These are phyloP conservation scores for Euglossa dilemma DNA, from an alignment of 1,140 invertebrate species.

Conservation along the genomic window DNA sequence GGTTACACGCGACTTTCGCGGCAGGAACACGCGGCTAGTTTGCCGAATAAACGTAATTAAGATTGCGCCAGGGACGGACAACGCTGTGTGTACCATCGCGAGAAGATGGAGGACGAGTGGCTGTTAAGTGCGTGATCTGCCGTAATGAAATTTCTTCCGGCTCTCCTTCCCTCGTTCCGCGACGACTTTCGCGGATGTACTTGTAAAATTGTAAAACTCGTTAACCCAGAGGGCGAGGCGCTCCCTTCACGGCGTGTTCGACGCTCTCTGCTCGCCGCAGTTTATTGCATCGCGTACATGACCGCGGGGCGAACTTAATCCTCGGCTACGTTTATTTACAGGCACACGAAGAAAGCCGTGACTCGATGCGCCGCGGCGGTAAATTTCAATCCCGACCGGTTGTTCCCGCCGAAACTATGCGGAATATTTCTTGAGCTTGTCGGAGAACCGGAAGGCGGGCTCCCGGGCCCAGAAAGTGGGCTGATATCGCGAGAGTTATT, in stretches of 20 bases:
- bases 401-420: background rate
- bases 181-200: slow-evolving; percentile 12
- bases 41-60: slow-evolving; percentile 54
- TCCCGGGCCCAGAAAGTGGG: no score
- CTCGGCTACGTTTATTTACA: slow-evolving; percentile 27
- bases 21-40: background rate
- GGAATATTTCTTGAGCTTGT: slow-evolving; percentile 12
- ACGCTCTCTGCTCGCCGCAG: background rate
- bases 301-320: slow-evolving; percentile 25
- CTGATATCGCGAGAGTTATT: background rate
- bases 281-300: slow-evolving; percentile 6
- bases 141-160: slow-evolving; percentile 52
- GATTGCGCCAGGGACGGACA: slow-evolving; percentile 31
- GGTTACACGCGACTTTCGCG: background rate
- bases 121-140: slow-evolving; percentile 42
- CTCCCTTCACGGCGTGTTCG: background rate
- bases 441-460: background rate
- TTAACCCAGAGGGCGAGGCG: background rate
- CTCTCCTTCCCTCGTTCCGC: background rate
- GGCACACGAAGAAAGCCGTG: background rate
- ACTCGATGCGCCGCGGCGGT: background rate
- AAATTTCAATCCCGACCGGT: slow-evolving; percentile 26
- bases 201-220: slow-evolving; percentile 39
- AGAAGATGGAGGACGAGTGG: background rate
- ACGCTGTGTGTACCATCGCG: background rate